Evolutionary conservation across 2,888 invertebrate species (phyloP), one percentile per base, ranked within the genome.

Genomic region (Drosophila flavopinicola): DNA sequence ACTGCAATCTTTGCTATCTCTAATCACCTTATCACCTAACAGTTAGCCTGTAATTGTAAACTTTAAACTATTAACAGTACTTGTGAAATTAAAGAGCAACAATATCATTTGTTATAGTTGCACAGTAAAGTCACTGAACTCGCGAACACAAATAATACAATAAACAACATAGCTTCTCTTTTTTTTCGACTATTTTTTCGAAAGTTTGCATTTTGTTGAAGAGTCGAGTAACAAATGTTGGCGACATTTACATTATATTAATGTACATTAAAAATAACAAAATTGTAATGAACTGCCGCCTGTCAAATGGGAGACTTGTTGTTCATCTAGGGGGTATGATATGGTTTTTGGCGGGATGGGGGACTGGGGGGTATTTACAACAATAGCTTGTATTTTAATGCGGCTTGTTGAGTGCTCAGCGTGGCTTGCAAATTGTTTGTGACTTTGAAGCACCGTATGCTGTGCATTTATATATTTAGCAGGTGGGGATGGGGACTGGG

Each of bases 381-480:
- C 80, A 78, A 75, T 69, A 52, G 64, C 13, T 59, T 80, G 54
- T 80, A 52, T 70, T 78, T 80, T 70, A 83, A 76, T 84, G 80
- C 79, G 82, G 79, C 72, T 74, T 84, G 84, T 85, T 86, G 79
- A 75, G 78, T 85, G 75, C 78, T 84, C 78, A 85, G 63, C 65
- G 82, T 74, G 72, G 85, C 86, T 78, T 85, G 74, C 57, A 79
- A 85, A 78, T 79, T 78, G 82, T 75, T 78, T 80, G 75, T 75
- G 79, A 79, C 77, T 78, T 63, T 80, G 72, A 68, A 75, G 78
- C 75, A 57, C 63, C 56, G 65, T 53, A 66, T 67, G 60, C 65
- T 49, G 54, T 59, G 53, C 63, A 45, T 49, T 60, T 71, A 3
- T 35, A 15, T 15, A 48, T 52, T 44, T 24, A 32, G 6, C 29